A percentile compares a stretch with the other conserved stretches of the same genome.
These are phyloP conservation scores for Frankliniella intonsa DNA, from an alignment of 2,888 invertebrate species.

Conservation along the genomic window DNA sequence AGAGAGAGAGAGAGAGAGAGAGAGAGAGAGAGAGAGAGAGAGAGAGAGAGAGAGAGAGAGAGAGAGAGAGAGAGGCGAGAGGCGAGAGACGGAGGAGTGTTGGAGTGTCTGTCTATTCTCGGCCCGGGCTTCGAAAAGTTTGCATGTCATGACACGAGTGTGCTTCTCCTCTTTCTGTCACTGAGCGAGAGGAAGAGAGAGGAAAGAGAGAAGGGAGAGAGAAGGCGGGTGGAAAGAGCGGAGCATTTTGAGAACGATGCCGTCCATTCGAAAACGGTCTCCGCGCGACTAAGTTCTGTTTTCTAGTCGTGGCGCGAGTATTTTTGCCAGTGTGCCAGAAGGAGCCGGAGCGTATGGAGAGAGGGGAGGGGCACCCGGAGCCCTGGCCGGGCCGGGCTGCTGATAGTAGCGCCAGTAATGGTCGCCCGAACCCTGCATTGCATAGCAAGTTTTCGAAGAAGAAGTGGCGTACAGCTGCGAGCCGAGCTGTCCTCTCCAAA, in stretches of 20 bases:
- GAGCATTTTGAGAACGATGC: too few species aligned
- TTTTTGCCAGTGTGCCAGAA: too few species aligned
- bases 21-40: background rate
- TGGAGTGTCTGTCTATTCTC: too few species aligned
- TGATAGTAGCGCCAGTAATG: background rate
- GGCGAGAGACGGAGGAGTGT: background rate
- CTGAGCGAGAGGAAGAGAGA: background rate
- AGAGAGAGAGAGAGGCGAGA: background rate
- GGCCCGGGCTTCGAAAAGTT: too few species aligned
- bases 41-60: background rate
- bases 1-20: background rate
- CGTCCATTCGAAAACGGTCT: too few species aligned
- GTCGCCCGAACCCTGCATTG: background rate
- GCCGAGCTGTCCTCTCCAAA: background rate
- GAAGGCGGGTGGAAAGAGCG: background rate
- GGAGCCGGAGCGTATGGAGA: too few species aligned
- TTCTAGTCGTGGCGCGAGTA: too few species aligned
- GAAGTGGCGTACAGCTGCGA: background rate
- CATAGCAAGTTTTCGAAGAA: background rate
- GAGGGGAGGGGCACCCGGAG: background rate
- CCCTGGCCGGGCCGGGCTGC: background rate
- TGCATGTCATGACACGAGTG: background rate
- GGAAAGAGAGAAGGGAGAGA: background rate
- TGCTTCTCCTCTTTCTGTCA: background rate
- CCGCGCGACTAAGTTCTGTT: too few species aligned